These are phyloP conservation scores for Plebejus anna DNA, from an alignment of 2,888 invertebrate genomes.

Conservation along the genomic window DNA sequence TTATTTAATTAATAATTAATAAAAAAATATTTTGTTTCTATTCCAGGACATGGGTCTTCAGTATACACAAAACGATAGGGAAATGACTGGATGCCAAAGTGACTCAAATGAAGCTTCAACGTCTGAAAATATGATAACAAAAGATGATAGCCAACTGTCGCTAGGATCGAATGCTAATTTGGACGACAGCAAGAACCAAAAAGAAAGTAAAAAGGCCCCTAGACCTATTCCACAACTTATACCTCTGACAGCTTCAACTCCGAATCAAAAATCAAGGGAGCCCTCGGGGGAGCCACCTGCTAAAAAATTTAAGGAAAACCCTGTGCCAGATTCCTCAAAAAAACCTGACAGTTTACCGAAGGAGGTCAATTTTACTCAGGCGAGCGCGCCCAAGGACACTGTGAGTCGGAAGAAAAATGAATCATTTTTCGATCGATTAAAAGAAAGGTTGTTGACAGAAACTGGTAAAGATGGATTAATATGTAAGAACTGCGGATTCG, in stretches of 20 bases:
- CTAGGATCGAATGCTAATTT: slow-evolving; percentile 35
- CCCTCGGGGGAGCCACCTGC: slow-evolving; percentile 63
- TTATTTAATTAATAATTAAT: background rate
- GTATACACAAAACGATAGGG: slow-evolving; percentile 54
- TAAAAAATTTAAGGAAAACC: slow-evolving; percentile 63
- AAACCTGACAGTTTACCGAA: slow-evolving; percentile 50
- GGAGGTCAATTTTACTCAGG: slow-evolving; percentile 57
- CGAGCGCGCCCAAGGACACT: slow-evolving; percentile 53
- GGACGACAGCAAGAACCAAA: slow-evolving; percentile 55
- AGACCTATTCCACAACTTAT: slow-evolving; percentile 88
- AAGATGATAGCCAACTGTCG: slow-evolving; percentile 46
- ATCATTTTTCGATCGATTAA: slow-evolving; percentile 90
- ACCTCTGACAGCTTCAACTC: slow-evolving; percentile 80
- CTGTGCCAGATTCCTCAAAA: slow-evolving; percentile 40
- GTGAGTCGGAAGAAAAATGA: slow-evolving; percentile 81
- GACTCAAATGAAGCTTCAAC: slow-evolving; percentile 66
- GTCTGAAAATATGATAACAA: slow-evolving; percentile 46
- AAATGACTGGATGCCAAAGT: slow-evolving; percentile 64
- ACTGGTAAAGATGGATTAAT: slow-evolving; percentile 83
- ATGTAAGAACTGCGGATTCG: slow-evolving; percentile 86
- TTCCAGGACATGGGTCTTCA: slow-evolving; percentile 72
- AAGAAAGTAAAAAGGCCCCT: slow-evolving; percentile 61
- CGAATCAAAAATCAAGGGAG: slow-evolving; percentile 55
- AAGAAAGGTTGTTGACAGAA: slow-evolving; percentile 85
- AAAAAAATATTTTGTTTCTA: slow-evolving; percentile 37